Conservation (phyloP, 1,140 invertebrate genomes). For the Ladona fulva region DNA sequence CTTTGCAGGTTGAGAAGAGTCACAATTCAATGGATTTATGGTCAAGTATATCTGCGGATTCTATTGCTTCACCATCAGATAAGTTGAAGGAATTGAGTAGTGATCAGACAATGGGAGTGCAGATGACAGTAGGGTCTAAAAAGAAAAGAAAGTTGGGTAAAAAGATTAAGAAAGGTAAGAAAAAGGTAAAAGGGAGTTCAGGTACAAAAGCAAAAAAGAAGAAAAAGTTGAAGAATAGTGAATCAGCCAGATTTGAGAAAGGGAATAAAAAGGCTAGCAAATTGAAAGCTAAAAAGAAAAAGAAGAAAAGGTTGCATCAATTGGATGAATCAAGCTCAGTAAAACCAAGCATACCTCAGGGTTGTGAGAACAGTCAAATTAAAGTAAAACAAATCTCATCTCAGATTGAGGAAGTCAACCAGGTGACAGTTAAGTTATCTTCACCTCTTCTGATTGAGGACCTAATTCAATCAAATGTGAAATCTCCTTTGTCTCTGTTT, state of each 20-base stretch:
- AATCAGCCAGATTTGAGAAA: background rate
- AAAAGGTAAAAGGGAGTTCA: background rate
- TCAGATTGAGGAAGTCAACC: background rate
- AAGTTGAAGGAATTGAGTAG: background rate
- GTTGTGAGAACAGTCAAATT: background rate
- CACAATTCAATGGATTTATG: background rate
- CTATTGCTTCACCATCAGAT: background rate
- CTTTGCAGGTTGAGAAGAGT: background rate
- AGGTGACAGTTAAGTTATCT: background rate
- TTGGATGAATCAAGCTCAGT: background rate
- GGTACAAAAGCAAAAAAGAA: background rate
- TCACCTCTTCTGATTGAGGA: too few species aligned
- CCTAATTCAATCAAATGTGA: too few species aligned
- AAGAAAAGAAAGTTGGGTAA: background rate
- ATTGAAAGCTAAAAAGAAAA: slow-evolving; percentile 1
- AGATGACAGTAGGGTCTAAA: background rate
- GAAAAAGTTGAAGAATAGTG: background rate
- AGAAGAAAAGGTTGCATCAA: background rate
- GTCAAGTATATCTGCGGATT: background rate
- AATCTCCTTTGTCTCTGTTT: too few species aligned
- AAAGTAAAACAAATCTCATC: background rate
- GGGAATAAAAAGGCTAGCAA: background rate
- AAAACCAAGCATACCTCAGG: background rate
- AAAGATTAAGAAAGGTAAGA: background rate
- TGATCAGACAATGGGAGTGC: background rate